A percentile compares a stretch with the other conserved stretches of the same genome.
These are phyloP conservation scores for Drosophila rufa DNA, from an alignment of 1,140 invertebrate genomes.

Conservation along the genomic window DNA sequence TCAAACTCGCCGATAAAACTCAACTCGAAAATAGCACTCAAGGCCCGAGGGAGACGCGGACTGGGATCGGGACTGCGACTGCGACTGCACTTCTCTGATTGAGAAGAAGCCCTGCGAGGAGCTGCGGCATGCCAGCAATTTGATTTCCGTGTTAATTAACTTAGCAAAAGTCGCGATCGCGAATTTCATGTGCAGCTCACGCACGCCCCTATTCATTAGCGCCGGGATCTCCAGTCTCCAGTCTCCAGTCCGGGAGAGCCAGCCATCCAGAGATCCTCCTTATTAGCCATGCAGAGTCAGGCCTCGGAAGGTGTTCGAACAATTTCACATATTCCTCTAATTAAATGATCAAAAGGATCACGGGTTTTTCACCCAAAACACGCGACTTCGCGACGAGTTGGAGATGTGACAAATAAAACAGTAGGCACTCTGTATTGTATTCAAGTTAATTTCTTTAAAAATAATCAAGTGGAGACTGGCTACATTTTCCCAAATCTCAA, in stretches of 20 bases:
- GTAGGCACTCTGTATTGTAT: not conserved
- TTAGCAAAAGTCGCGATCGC: conserved; percentile 70
- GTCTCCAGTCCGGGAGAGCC: not conserved
- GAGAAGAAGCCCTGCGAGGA: conserved; percentile 6
- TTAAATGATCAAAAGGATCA: conserved; percentile 83
- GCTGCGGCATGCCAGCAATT: conserved; percentile 73
- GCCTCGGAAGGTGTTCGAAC: conserved; percentile 73
- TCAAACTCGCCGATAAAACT: not conserved
- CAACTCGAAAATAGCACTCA: not conserved
- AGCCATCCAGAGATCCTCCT: conserved; percentile 35
- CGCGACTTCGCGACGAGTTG: conserved; percentile 19
- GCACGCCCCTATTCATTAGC: conserved; percentile 82
- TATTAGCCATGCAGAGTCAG: conserved; percentile 79
- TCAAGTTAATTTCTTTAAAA: too few relatives aligned
- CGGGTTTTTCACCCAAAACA: conserved; percentile 63
- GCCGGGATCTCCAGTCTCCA: conserved; percentile 31
- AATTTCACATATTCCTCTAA: conserved; percentile 83
- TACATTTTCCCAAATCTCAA: not conserved
- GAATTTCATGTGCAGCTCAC: conserved; percentile 79
- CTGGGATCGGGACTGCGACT: too few relatives aligned
- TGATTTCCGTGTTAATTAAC: conserved; percentile 83
- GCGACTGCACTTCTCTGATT: conserved; percentile 1
- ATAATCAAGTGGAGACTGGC: not conserved
- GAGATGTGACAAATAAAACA: conserved; percentile 26
- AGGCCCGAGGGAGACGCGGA: not conserved